These are phyloP conservation scores for Dusona sp. DNA, from an alignment of 2,888 invertebrate genomes.

Conservation along the genomic window DNA sequence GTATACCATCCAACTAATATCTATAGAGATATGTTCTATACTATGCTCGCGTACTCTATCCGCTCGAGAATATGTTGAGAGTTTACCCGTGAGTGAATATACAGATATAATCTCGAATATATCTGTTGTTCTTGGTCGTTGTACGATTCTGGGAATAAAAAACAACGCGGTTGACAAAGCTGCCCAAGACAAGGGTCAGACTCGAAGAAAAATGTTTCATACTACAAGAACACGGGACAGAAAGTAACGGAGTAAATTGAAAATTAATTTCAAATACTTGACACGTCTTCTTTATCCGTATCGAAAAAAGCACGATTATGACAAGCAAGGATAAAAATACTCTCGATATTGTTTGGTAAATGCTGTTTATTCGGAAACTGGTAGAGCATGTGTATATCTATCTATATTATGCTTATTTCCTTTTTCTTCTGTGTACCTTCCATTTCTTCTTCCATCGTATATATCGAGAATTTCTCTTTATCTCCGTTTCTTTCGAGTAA, in stretches of 20 bases:
- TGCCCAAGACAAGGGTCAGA: background rate
- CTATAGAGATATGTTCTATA: constrained; percentile 18
- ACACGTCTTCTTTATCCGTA: constrained; percentile 39
- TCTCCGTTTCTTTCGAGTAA: background rate
- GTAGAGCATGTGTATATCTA: background rate
- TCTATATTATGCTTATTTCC: constrained; percentile 28
- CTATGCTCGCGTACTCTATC: constrained; percentile 11
- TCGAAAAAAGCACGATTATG: constrained; percentile 40
- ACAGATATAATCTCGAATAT: constrained; percentile 29
- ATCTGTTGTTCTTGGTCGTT: constrained; percentile 26
- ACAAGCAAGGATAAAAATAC: constrained; percentile 33
- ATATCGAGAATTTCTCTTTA: constrained; percentile 3
- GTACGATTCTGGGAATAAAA: constrained; percentile 33
- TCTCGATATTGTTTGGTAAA: constrained; percentile 37
- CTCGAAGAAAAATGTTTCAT: background rate
- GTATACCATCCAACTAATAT: constrained; percentile 25
- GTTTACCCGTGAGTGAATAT: constrained; percentile 21
- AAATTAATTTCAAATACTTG: background rate
- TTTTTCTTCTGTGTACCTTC: background rate
- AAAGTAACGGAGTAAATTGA: background rate
- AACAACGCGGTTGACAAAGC: constrained; percentile 51
- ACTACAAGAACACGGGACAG: background rate
- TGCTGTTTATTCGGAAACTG: constrained; percentile 52
- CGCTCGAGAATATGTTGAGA: constrained; percentile 19
- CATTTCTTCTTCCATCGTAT: background rate